These are phyloP conservation scores for Hybognathus amarus DNA, from an alignment of 2,797 vertebrate genomes.

Conservation along the genomic window DNA sequence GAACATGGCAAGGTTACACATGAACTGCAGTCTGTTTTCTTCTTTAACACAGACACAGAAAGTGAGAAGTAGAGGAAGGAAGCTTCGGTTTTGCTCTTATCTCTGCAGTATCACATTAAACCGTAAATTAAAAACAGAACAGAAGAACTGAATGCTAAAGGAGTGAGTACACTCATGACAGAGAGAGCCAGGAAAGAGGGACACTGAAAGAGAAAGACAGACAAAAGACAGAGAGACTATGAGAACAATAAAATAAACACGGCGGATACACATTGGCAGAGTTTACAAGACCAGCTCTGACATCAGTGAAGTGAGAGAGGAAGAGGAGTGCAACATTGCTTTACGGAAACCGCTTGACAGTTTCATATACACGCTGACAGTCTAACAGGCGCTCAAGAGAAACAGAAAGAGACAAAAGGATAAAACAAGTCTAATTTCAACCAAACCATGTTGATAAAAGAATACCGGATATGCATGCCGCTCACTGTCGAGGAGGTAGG, in stretches of 20 bases:
- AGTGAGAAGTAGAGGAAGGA: constrained; percentile 24
- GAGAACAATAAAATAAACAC: constrained; percentile 39
- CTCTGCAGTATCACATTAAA: constrained; percentile 3
- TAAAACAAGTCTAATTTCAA: constrained; percentile 12
- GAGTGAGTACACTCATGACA: background rate
- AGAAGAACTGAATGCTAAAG: background rate
- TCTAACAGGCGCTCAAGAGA: constrained; percentile 32
- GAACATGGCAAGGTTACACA: constrained; percentile 46
- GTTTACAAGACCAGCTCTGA: constrained; percentile 17
- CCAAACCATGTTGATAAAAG: constrained; percentile 89
- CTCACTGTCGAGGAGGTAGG: constrained; percentile 93
- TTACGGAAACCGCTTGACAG: constrained; percentile 16
- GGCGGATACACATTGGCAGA: constrained; percentile 18
- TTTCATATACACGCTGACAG: background rate
- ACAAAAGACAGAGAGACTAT: constrained; percentile 33
- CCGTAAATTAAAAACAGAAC: constrained; percentile 35
- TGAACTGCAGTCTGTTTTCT: constrained; percentile 41
- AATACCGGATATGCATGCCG: constrained; percentile 94
- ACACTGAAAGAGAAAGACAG: constrained; percentile 23
- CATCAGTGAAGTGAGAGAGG: constrained; percentile 35
- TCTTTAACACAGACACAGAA: constrained; percentile 20
- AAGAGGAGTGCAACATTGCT: constrained; percentile 9
- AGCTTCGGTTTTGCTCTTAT: constrained; percentile 4
- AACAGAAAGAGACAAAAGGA: constrained; percentile 22
- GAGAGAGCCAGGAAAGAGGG: constrained; percentile 27